phyloP scores from a whole-genome alignment of 2,113 vertebrate genomes.

The Myotis davidii region DNA sequence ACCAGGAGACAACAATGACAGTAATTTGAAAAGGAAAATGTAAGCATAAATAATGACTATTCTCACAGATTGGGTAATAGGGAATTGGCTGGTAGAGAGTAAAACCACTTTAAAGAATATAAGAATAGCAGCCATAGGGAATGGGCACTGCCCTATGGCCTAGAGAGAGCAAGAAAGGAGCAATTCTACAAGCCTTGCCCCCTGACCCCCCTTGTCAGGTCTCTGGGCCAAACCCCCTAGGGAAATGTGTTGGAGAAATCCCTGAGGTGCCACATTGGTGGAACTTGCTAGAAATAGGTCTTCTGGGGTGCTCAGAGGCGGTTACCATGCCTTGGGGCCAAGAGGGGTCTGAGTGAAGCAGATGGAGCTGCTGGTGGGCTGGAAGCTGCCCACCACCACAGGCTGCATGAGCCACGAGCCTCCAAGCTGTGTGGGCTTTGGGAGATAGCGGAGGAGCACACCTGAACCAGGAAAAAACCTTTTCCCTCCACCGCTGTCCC shows the following conservation, averaged over 20 bases:
- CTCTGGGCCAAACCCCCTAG: neutral
- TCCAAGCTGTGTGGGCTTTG: fast-evolving
- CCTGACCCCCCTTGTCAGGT: no score
- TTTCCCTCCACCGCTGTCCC: neutral
- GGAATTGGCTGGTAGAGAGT: neutral
- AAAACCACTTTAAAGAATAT: neutral
- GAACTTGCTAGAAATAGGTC: neutral
- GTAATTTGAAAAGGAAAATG: conserved; percentile 10
- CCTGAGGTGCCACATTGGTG: neutral
- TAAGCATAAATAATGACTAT: neutral
- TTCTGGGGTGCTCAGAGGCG: neutral
- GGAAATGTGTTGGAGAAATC: neutral
- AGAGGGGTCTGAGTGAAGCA: neutral
- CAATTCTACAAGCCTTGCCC: neutral
- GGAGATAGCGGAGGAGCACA: neutral
- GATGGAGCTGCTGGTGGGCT: neutral
- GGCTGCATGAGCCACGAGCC: neutral
- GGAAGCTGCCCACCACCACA: neutral
- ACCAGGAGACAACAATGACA: neutral
- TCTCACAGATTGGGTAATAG: neutral
- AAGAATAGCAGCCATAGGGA: neutral
- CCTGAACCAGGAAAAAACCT: neutral
- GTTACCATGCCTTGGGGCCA: neutral
- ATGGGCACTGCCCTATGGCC: neutral
- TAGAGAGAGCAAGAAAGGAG: neutral